Percentiles rank a stretch among this genome's conserved stretches.
Conservation (phyloP, 1,140 invertebrate species). For the Drosophila albomicans region DNA sequence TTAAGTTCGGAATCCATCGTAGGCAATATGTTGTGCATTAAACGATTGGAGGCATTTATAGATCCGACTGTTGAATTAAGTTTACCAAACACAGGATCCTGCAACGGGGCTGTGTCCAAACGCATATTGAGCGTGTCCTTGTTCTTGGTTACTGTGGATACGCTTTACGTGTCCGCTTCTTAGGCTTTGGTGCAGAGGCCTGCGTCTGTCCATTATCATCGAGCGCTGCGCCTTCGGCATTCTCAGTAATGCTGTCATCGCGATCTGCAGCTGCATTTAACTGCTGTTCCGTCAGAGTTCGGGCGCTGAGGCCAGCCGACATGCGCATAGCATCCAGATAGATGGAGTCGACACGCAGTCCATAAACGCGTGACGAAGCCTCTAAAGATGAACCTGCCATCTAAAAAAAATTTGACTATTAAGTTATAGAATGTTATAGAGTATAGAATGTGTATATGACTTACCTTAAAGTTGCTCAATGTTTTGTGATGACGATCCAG, state of each 20-base stretch:
- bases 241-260: conserved; percentile 61
- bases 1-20: conserved; percentile 70
- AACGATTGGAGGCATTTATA: conserved; percentile 78
- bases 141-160: conserved; percentile 84
- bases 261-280: conserved; percentile 64
- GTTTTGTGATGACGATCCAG: conserved; percentile 87
- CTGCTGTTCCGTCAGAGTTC: conserved; percentile 62
- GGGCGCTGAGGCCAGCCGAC: conserved; percentile 86
- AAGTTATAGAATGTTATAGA: no score
- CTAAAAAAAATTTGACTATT: conserved; percentile 25
- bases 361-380: conserved; percentile 91
- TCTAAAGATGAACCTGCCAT: conserved; percentile 89
- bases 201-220: conserved; percentile 26
- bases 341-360: conserved; percentile 89
- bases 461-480: conserved; percentile 88
- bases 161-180: conserved; percentile 74
- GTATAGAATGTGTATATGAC: not conserved
- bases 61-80: conserved; percentile 81
- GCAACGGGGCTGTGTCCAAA: conserved; percentile 74
- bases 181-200: conserved; percentile 56
- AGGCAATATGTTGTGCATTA: conserved; percentile 80
- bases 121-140: conserved; percentile 83
- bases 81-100: conserved; percentile 83
- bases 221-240: conserved; percentile 12
- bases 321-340: conserved; percentile 90